Base-by-base conservation (phyloP, 1,140 invertebrate species). In the Ceratina calcarata region DNA sequence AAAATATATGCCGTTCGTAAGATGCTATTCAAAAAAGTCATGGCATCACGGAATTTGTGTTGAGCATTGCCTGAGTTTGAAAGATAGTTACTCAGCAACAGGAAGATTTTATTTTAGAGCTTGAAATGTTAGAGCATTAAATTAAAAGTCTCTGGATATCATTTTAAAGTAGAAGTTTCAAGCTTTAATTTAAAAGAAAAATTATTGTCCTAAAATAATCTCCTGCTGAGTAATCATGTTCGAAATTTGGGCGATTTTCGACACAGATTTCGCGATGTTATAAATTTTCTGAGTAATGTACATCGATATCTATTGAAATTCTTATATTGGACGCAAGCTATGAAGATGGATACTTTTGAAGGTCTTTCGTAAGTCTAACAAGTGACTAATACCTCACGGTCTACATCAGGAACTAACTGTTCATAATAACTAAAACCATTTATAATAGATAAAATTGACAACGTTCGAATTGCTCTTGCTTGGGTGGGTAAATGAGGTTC, bases 301-400 rank as follows among this genome's bases (percentile, higher is more conserved):
- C 24, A 1, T 57, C 16, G 51, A 53, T 16, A 58, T 18, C 6
- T n/a, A n/a, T 58, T n/a, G 6, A 20, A 62, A 61, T 65, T n/a
- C 20, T 64, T 77, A 60, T 20, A 49, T 82, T 53, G 51, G 62
- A 80, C 64, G 55, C 57, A 76, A 78, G 60, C 76, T 75, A 82
- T 78, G 57, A 85, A 84, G 61, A 81, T 74, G 66, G 74, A 85
- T 70, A 70, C 58, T 73, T 24, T 84, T 77, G 58, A 83, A 73
- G 70, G 37, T 85, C 58, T 64, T 18, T 86, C 68, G 71, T 78
- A 80, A 85, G 32, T 68, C 68, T 86, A 86, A 86, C 84, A 86
- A 85, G 83, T 85, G 71, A 86, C 83, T 86, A 86, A 86, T 85
- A 82, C 58, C 58, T 80, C 51, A 78, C 62, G 65, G 65, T 53